Evolutionary conservation across 2,888 invertebrate species (phyloP).

Genomic region (Acronicta psi): DNA sequence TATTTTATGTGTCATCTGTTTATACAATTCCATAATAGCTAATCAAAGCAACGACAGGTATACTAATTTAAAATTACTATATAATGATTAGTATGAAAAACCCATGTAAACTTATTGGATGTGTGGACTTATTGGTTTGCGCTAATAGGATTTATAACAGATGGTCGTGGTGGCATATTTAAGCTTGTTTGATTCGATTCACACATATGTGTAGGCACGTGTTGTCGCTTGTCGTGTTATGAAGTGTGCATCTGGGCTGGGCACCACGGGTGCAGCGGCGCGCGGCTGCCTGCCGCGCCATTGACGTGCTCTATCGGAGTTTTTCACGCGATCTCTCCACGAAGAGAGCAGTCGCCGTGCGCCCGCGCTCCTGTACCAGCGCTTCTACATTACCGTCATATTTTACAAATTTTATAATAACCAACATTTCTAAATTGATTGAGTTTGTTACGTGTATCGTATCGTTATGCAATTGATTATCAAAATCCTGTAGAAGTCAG

Average conservation of each 20-base stretch:
- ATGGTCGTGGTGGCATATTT: conserved; percentile 38
- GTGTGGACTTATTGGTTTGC: conserved; percentile 10
- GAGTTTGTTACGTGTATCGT: conserved; percentile 38
- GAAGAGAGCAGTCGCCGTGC: conserved; percentile 82
- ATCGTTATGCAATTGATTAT: conserved; percentile 39
- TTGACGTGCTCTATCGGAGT: conserved; percentile 80
- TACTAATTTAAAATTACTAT: too few relatives aligned
- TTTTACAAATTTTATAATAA: conserved; percentile 42
- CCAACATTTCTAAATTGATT: conserved; percentile 35
- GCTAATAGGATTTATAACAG: conserved; percentile 44
- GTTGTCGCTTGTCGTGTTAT: conserved; percentile 51
- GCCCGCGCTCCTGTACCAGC: conserved; percentile 75
- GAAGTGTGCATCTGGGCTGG: conserved; percentile 54
- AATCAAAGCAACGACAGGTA: too few relatives aligned
- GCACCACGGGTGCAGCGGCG: conserved; percentile 5
- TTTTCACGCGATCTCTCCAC: conserved; percentile 88
- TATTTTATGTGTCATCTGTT: too few relatives aligned
- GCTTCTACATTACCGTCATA: conserved; percentile 61
- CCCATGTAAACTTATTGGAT: conserved; percentile 11
- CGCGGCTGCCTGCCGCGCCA: conserved; percentile 55
- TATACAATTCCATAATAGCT: too few relatives aligned
- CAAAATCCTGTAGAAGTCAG: conserved; percentile 30
- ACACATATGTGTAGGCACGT: conserved; percentile 43
- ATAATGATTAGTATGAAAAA: too few relatives aligned
- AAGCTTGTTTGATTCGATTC: conserved; percentile 50